These are phyloP conservation scores for Megamerina dolium DNA, from an alignment of 2,888 invertebrate species.

Conservation along the genomic window DNA sequence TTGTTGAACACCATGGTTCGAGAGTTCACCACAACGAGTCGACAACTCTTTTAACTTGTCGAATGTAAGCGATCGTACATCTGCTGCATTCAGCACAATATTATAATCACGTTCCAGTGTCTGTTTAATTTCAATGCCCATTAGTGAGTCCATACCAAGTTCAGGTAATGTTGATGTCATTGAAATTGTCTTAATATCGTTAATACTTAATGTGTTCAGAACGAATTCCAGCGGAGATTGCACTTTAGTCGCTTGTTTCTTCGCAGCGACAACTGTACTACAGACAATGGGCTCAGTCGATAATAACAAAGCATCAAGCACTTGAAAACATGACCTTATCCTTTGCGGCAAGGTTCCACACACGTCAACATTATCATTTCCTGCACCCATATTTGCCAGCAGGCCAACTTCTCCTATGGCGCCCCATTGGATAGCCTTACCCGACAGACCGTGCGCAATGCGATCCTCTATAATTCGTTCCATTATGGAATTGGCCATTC, in stretches of 20 bases:
- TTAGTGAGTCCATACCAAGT: conserved; percentile 94
- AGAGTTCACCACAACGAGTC: no score
- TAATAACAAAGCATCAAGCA: conserved; percentile 67
- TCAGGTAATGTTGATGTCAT: conserved; percentile 74
- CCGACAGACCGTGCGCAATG: conserved; percentile 64
- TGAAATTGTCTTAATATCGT: conserved; percentile 64
- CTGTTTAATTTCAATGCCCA: conserved; percentile 95
- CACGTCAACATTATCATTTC: conserved; percentile 62
- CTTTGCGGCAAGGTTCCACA: conserved; percentile 81
- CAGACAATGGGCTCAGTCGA: conserved; percentile 66
- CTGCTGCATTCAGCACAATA: conserved; percentile 76
- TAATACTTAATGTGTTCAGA: conserved; percentile 61
- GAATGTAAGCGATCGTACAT: conserved; percentile 75
- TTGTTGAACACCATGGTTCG: no score
- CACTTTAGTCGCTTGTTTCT: conserved; percentile 58
- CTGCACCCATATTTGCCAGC: no score
- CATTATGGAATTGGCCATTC: conserved; percentile 22
- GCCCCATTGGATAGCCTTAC: conserved; percentile 86
- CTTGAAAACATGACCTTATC: conserved; percentile 72
- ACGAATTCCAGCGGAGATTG: conserved; percentile 69
- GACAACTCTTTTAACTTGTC: conserved; percentile 46
- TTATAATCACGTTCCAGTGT: conserved; percentile 85
- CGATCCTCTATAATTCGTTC: conserved; percentile 61
- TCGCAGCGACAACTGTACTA: conserved; percentile 84
- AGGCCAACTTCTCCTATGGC: conserved; percentile 91